A percentile compares a stretch with the other conserved stretches of the same genome.
Evolutionary conservation across 2,888 invertebrate species (phyloP).

Genomic region (Pocota personata): DNA sequence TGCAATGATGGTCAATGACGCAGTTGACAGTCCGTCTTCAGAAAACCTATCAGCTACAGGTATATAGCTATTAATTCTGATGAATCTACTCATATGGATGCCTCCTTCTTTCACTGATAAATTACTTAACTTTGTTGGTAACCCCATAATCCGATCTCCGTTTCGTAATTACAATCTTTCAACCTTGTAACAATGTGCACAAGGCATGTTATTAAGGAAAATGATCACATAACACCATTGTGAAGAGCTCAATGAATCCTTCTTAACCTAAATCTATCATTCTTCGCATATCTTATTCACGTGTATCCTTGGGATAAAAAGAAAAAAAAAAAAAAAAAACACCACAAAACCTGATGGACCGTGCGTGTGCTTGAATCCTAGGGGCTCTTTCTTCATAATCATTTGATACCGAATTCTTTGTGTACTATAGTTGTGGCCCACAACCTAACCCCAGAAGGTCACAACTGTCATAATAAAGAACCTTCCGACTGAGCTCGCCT

Average conservation of each 20-base stretch:
- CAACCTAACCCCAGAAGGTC: neutral
- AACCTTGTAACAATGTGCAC: neutral
- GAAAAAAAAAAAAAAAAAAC: neutral
- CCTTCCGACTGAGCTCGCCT: conserved; percentile 9
- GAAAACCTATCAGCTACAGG: too few species aligned
- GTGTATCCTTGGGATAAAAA: neutral
- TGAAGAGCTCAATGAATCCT: conserved; percentile 12
- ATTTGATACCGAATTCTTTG: conserved; percentile 18
- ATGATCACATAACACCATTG: conserved; percentile 22
- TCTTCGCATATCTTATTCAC: neutral
- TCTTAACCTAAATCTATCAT: conserved; percentile 5
- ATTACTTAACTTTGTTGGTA: neutral
- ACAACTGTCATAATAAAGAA: conserved; percentile 30
- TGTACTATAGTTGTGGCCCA: neutral
- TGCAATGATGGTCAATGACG: too few species aligned
- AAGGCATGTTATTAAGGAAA: conserved; percentile 12
- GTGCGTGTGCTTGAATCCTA: conserved; percentile 3
- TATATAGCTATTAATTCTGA: too few species aligned
- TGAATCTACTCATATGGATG: too few species aligned
- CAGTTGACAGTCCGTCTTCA: too few species aligned
- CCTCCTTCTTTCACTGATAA: neutral
- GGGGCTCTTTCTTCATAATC: conserved; percentile 25
- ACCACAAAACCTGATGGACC: neutral
- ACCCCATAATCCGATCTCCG: neutral
- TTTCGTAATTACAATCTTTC: neutral